Evolutionary conservation across 92 coral and sea anemone species (phyloP).

Genomic region (Phenganax stokvisi): DNA sequence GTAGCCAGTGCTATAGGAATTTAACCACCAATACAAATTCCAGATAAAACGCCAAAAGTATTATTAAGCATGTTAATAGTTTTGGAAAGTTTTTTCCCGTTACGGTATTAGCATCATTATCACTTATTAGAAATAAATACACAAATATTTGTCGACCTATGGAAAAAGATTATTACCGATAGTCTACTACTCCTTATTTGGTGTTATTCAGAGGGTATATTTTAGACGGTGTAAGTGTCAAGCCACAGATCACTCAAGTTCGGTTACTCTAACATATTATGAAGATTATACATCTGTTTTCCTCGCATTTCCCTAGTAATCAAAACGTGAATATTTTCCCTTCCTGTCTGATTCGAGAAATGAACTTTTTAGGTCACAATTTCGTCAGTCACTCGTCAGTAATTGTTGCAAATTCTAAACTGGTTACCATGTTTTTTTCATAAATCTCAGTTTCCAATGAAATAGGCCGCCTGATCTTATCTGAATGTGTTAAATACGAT

Average conservation of each 20-base stretch:
- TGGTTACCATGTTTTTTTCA: not conserved
- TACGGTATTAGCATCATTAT: not conserved
- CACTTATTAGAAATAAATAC: not conserved
- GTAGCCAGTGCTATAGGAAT: not conserved
- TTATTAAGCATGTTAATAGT: slow-evolving; percentile 7
- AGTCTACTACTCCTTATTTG: no score
- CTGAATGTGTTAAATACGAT: slow-evolving; percentile 9
- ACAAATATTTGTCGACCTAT: no score
- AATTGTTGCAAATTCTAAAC: not conserved
- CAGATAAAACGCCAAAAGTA: not conserved
- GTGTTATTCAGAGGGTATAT: no score
- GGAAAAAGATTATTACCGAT: no score
- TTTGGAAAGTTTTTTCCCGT: not conserved
- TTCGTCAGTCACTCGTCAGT: slow-evolving; percentile 7
- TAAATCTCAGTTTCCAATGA: slow-evolving; percentile 17
- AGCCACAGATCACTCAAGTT: no score
- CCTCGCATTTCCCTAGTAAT: no score
- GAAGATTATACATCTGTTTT: no score
- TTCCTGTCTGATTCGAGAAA: not conserved
- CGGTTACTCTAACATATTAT: no score
- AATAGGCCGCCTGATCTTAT: slow-evolving; percentile 16
- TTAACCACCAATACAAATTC: not conserved
- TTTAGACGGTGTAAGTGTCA: no score
- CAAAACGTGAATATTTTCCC: not conserved
- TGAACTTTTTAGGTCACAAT: not conserved